Evolutionary conservation across 2,113 vertebrate genomes (phyloP).

Genomic region (Castor canadensis): DNA sequence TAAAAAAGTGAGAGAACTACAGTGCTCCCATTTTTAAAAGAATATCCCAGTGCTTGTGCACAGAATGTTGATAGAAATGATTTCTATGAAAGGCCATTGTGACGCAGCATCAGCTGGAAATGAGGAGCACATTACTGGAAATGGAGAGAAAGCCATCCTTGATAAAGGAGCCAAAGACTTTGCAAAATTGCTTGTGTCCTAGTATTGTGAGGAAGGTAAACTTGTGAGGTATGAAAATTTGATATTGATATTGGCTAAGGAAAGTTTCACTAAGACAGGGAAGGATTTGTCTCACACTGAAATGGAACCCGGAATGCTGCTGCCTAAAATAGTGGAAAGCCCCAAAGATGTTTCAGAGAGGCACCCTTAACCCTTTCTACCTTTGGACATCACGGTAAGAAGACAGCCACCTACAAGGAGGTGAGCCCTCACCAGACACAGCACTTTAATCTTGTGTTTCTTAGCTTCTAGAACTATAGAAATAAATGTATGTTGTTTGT

Average conservation of each 20-base stretch:
- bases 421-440: too few species aligned
- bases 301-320: too few species aligned
- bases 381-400: too few species aligned
- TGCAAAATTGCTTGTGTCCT: background rate
- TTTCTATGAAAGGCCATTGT: background rate
- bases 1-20: too few species aligned
- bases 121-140: background rate
- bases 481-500: background rate
- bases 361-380: too few species aligned
- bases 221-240: background rate
- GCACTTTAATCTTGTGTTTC: too few species aligned
- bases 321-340: too few species aligned
- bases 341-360: too few species aligned
- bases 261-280: background rate
- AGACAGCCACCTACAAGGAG: too few species aligned
- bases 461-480: background rate
- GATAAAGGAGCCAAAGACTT: background rate
- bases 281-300: background rate
- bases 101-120: background rate
- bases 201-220: background rate
- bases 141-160: background rate
- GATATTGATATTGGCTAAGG: background rate
- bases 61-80: background rate
- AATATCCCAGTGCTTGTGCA: too few species aligned
- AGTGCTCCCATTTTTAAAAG: background rate